Evolutionary conservation across 92 coral and sea anemone species (phyloP).

Genomic region (Zoanthus sansibaricus): DNA sequence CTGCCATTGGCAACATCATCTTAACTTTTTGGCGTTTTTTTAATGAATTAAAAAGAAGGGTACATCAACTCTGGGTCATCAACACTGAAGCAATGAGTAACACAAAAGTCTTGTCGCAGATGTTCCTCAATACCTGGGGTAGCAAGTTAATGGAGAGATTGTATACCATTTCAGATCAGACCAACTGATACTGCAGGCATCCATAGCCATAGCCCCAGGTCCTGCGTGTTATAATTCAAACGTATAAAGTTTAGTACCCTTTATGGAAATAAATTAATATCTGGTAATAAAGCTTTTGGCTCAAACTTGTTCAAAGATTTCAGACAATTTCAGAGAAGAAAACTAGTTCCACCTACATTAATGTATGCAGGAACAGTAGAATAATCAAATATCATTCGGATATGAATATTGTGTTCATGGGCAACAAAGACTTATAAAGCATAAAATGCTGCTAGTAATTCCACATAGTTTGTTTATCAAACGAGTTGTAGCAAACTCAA

Average conservation of each 20-base stretch:
- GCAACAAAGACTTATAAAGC: conserved; percentile 43
- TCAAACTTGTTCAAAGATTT: conserved; percentile 44
- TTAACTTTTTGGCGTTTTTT: too few species aligned
- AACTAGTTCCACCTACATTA: conserved; percentile 61
- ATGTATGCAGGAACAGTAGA: conserved; percentile 55
- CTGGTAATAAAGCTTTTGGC: conserved; percentile 34
- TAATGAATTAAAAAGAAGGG: conserved; percentile 32
- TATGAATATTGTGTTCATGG: conserved; percentile 18
- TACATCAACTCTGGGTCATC: conserved; percentile 62
- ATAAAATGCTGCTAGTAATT: conserved; percentile 54
- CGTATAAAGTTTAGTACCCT: conserved; percentile 49
- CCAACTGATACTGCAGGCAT: conserved; percentile 63
- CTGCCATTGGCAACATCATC: too few species aligned
- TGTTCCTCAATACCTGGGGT: conserved; percentile 36
- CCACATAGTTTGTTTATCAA: conserved; percentile 39
- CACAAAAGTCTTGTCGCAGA: conserved; percentile 49
- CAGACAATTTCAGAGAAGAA: conserved; percentile 18
- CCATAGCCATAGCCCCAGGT: conserved; percentile 55
- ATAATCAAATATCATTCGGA: conserved; percentile 35
- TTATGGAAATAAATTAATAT: conserved; percentile 68
- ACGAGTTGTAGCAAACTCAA: too few species aligned
- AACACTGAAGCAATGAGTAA: conserved; percentile 49
- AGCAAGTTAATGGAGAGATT: conserved; percentile 66
- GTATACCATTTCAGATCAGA: conserved; percentile 57
- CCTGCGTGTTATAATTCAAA: conserved; percentile 74